Conservation (phyloP, 2,113 vertebrate species). For the Pseudopodoces humilis region DNA sequence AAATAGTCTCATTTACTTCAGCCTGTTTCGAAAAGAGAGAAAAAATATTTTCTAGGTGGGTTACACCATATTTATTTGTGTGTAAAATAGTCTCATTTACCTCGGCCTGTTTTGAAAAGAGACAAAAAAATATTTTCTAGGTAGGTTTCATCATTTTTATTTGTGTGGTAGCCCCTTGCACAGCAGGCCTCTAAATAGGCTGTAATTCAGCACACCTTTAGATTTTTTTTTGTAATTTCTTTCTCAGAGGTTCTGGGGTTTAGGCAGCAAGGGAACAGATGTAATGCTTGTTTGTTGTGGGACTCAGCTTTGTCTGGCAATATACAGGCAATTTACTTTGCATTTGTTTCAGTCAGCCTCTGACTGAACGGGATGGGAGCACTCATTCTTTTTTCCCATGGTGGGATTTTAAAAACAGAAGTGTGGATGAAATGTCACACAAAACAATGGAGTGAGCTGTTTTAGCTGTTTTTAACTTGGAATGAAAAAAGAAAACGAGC, state of each 20-base stretch:
- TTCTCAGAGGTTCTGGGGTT: neutral
- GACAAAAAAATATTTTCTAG: neutral
- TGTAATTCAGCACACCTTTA: neutral
- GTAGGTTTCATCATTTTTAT: neutral
- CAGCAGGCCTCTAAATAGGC: neutral
- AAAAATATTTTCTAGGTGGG: neutral
- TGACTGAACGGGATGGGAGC: neutral
- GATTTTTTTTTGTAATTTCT: neutral
- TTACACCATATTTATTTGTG: neutral
- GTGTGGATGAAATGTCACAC: rapidly evolving
- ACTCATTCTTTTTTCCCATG: neutral
- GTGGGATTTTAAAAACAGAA: neutral
- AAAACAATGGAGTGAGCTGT: neutral
- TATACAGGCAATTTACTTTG: neutral
- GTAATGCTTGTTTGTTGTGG: neutral
- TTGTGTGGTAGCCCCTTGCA: neutral
- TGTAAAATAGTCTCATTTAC: neutral
- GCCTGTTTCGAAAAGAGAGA: neutral
- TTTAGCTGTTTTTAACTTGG: neutral
- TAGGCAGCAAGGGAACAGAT: neutral
- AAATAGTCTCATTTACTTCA: neutral
- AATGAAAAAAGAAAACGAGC: neutral
- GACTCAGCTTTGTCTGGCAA: neutral
- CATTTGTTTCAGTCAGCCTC: neutral
- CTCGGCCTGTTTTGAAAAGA: neutral